Evolutionary conservation across 1,140 invertebrate species (phyloP), one percentile per base, ranked within the genome.

Genomic region (Apis laboriosa): DNA sequence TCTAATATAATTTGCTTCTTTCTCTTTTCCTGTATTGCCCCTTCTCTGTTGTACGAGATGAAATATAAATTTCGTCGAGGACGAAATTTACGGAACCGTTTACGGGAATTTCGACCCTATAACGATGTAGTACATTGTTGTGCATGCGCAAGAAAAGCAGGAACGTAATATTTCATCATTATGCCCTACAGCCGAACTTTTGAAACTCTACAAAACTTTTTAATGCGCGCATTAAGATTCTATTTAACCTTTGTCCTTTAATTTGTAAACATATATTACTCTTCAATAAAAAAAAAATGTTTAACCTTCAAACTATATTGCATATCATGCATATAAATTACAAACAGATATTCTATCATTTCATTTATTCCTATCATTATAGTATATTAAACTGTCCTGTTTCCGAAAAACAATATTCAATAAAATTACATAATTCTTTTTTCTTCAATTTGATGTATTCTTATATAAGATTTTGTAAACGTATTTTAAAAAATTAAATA

Each of bases 141-240:
- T 89, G 66, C 89, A 91, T 91, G 90, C 90, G 89, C 90, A 74
- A 84, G 61, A 17, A n/a, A 34, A 70, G 56, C 87, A 86, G 64
- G n/a, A 71, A 53, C 64, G 84, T 83, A 49, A 80, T 24, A 53
- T 7, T 3, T 11, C 7, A 1, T 9, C 0, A 2, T 2, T 3
- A 77, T 21, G 9, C 80, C 73, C 80, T 17, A n/a, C 7, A 11
- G 13, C 4, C 51, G 0, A 28, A 66, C 8, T 21, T 56, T 53
- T 15, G 5, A 43, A 49, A 28, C n/a, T 70, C 11, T 19, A 15
- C 1, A 9, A 13, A 13, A 28, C 17, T 51, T 28, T 0, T 2
- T 8, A 15, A 58, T 17, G 24, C 68, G 56, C 12, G 56, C 43
- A 71, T 11, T 43, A 17, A 9, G 1, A 19, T 13, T 19, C 56